These are phyloP conservation scores for Passer montanus DNA, from an alignment of 2,113 vertebrate species.

Conservation along the genomic window DNA sequence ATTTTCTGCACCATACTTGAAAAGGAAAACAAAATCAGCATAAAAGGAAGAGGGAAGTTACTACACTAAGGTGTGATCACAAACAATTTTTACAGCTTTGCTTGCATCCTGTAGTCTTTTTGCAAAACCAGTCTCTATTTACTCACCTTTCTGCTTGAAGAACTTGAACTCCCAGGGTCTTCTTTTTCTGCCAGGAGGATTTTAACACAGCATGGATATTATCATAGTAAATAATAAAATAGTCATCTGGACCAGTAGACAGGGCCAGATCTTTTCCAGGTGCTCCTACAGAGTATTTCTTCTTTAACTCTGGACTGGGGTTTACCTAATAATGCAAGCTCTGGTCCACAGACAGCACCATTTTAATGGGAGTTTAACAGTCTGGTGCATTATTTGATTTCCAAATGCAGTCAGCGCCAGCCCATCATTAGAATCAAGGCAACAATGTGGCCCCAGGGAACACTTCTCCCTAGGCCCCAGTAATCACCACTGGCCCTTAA, in stretches of 20 bases:
- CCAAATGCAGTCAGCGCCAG: not conserved
- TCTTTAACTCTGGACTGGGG: not conserved
- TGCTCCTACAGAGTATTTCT: not conserved
- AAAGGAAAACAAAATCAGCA: not conserved
- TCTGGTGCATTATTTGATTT: constrained; percentile 50
- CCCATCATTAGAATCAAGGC: constrained; percentile 24
- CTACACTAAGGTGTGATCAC: not conserved
- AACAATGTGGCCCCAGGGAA: constrained; percentile 22
- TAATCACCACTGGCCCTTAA: constrained; percentile 19
- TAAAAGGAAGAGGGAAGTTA: not conserved
- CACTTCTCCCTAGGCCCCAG: not conserved
- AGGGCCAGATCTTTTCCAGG: not conserved
- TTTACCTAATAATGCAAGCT: not conserved
- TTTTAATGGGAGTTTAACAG: constrained; percentile 48
- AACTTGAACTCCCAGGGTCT: not conserved
- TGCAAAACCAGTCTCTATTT: not conserved
- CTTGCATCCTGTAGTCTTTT: not conserved
- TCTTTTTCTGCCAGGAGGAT: not conserved
- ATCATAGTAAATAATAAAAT: not conserved
- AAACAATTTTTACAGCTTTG: not conserved
- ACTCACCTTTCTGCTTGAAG: not conserved
- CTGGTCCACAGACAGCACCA: not conserved
- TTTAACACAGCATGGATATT: not conserved
- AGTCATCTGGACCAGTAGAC: not conserved
- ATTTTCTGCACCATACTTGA: not conserved